phyloP scores from a whole-genome alignment of 2,797 vertebrate genomes.

The Rhynchonycteris naso region DNA sequence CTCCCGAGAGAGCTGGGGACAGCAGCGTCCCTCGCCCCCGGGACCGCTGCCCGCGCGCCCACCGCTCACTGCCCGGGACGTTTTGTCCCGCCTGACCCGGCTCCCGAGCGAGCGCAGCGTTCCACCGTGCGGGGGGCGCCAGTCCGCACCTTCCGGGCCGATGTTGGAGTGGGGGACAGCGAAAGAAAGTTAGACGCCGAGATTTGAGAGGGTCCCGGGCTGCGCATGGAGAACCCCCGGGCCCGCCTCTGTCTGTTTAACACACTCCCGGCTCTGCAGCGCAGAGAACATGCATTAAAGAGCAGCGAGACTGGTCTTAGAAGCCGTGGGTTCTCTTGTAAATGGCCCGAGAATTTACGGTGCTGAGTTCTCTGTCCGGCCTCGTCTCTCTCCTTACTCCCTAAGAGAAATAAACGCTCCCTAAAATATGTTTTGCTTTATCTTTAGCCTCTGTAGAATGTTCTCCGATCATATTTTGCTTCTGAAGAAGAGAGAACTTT shows the following conservation, averaged over 20 bases:
- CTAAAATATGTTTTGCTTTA: background rate
- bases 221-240: background rate
- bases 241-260: background rate
- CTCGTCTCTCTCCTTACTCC: background rate
- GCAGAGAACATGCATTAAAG: background rate
- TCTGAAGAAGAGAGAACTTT: background rate
- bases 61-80: accelerated
- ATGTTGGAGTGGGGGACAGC: accelerated
- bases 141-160: background rate
- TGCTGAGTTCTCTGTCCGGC: background rate
- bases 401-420: background rate
- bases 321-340: background rate
- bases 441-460: background rate
- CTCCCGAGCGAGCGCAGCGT: background rate
- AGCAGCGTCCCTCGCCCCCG: background rate
- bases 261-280: background rate
- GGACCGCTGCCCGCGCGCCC: background rate
- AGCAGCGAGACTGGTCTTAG: background rate
- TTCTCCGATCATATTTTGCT: background rate
- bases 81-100: background rate
- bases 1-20: background rate
- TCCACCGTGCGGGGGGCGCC: background rate
- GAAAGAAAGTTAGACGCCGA: background rate
- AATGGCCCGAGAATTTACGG: background rate
- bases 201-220: background rate